Conservation (phyloP, 1,140 invertebrate species). For the Gonioctena quinquepunctata region DNA sequence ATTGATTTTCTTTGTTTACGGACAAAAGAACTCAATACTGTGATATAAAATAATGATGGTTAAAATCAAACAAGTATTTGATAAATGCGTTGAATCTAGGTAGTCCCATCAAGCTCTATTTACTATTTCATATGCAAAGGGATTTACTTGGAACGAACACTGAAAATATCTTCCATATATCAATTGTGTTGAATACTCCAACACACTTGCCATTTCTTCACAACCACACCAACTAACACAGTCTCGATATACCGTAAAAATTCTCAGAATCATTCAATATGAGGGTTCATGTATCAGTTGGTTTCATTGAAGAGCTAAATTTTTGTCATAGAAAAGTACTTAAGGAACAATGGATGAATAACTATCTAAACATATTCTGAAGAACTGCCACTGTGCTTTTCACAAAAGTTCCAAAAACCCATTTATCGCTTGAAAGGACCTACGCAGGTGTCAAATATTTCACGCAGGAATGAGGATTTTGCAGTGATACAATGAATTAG, state of each 20-base stretch:
- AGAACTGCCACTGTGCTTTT: not conserved
- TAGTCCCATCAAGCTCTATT: no score
- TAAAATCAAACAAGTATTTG: no score
- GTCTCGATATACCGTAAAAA: not conserved
- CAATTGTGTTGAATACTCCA: no score
- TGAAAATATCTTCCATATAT: no score
- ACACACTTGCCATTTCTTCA: no score
- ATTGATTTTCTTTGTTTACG: no score
- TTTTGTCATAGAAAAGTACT: not conserved
- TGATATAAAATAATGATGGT: no score
- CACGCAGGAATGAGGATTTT: not conserved
- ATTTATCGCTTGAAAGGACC: not conserved
- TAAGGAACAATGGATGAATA: not conserved
- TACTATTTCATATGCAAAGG: no score
- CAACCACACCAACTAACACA: no score
- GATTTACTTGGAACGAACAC: no score
- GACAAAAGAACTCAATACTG: no score
- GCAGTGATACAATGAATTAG: not conserved
- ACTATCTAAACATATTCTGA: not conserved
- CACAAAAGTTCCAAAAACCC: not conserved
- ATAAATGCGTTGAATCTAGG: no score
- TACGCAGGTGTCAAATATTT: not conserved
- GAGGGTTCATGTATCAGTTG: not conserved
- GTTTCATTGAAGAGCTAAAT: not conserved
- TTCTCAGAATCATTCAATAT: not conserved